phyloP scores from a whole-genome alignment of 2,888 invertebrate species.

The Drosophila aldrichi region DNA sequence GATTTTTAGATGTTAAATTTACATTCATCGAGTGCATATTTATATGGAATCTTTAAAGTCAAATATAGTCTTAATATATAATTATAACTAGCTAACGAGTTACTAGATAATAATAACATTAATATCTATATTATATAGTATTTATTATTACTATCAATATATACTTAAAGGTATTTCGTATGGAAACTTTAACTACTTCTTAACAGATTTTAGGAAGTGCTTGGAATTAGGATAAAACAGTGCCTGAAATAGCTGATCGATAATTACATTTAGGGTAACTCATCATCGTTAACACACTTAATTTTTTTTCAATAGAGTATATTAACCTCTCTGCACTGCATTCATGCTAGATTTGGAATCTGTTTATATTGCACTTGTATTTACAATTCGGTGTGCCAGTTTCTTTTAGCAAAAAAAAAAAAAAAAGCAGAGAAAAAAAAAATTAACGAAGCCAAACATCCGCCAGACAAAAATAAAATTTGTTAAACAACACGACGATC shows the following conservation, averaged over 20 bases:
- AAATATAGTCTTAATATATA: not conserved
- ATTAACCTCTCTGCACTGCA: not conserved
- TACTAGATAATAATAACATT: too few species aligned
- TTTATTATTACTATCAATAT: too few species aligned
- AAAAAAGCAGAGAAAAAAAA: conserved; percentile 31
- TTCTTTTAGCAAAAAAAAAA: conserved; percentile 25
- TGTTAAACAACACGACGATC: conserved; percentile 29
- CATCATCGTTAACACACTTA: not conserved
- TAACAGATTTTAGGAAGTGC: not conserved
- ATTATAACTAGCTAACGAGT: not conserved
- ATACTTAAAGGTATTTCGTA: too few species aligned
- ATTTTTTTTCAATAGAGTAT: not conserved
- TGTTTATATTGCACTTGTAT: conserved; percentile 26
- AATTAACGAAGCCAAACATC: conserved; percentile 66
- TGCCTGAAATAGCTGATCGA: too few species aligned
- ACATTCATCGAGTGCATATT: not conserved
- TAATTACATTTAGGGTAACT: not conserved
- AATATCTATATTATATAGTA: too few species aligned
- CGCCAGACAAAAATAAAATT: conserved; percentile 45
- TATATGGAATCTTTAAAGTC: not conserved
- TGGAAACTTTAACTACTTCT: not conserved
- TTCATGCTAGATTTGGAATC: conserved; percentile 8
- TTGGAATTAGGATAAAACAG: too few species aligned
- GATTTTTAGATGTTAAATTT: not conserved
- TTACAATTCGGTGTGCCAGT: conserved; percentile 46